These are phyloP conservation scores for Hyperoodon ampullatus DNA, from an alignment of 2,113 vertebrate species.

Conservation along the genomic window DNA sequence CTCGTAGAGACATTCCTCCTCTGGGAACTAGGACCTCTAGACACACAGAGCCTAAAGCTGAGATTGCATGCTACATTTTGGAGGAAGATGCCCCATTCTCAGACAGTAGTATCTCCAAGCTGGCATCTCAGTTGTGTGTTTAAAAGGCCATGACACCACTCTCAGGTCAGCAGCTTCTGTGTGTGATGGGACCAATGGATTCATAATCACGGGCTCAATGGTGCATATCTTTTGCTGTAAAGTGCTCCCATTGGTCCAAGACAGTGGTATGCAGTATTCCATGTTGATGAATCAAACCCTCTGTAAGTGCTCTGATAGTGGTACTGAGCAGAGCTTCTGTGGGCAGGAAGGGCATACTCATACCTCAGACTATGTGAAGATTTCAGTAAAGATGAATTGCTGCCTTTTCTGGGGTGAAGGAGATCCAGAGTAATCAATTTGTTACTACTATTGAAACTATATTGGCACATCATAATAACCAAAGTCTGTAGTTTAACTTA, in stretches of 20 bases:
- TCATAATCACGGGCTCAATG: too few relatives aligned
- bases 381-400: neutral
- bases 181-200: neutral
- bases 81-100: neutral
- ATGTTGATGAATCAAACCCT: neutral
- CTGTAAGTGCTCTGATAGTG: neutral
- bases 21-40: neutral
- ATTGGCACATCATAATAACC: neutral
- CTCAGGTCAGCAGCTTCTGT: neutral
- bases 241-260: neutral
- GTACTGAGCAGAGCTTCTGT: neutral
- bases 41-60: neutral
- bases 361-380: neutral
- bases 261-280: neutral
- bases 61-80: neutral
- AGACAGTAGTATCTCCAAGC: neutral
- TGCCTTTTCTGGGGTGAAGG: neutral
- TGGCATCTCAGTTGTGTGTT: neutral
- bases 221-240: neutral
- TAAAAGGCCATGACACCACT: neutral
- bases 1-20: neutral
- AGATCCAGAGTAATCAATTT: neutral
- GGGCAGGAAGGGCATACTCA: neutral
- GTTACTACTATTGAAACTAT: neutral
- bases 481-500: neutral